Conservation (phyloP, 2,888 invertebrate genomes). For the Carcina quercana region DNA sequence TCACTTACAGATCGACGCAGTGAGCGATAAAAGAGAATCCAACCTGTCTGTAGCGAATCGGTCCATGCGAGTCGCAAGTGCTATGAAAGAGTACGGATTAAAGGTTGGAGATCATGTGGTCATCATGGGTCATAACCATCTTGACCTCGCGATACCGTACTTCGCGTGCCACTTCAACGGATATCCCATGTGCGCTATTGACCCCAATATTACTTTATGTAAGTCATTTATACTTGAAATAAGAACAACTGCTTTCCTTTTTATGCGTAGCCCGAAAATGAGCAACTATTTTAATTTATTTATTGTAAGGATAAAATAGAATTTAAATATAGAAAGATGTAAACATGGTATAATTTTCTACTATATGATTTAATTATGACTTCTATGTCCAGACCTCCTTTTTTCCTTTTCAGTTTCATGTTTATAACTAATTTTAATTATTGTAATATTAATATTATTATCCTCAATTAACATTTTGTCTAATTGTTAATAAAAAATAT, state of each 20-base stretch:
- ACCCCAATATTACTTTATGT: slow-evolving; percentile 26
- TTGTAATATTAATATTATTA: no score
- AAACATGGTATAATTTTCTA: no score
- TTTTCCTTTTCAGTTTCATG: no score
- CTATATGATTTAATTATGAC: no score
- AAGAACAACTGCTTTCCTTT: neutral
- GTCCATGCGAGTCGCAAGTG: slow-evolving; percentile 28
- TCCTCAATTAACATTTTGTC: no score
- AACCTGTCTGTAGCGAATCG: slow-evolving; percentile 33
- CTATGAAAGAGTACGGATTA: slow-evolving; percentile 31
- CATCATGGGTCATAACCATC: slow-evolving; percentile 32
- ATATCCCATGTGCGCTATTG: slow-evolving; percentile 30
- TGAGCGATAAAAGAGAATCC: slow-evolving; percentile 27
- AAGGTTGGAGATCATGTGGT: slow-evolving; percentile 31
- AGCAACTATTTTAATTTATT: neutral
- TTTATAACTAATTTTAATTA: no score
- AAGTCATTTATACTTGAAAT: slow-evolving; percentile 12
- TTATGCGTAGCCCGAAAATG: neutral
- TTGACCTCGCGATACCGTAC: slow-evolving; percentile 35
- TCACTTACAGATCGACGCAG: slow-evolving; percentile 31
- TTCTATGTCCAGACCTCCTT: no score
- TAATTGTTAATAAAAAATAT: no score
- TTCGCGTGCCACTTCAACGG: slow-evolving; percentile 36
- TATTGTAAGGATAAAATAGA: neutral
- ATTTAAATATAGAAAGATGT: neutral